These are phyloP conservation scores for Stegophylla sp. DNA, from an alignment of 2,888 invertebrate species.

Conservation along the genomic window DNA sequence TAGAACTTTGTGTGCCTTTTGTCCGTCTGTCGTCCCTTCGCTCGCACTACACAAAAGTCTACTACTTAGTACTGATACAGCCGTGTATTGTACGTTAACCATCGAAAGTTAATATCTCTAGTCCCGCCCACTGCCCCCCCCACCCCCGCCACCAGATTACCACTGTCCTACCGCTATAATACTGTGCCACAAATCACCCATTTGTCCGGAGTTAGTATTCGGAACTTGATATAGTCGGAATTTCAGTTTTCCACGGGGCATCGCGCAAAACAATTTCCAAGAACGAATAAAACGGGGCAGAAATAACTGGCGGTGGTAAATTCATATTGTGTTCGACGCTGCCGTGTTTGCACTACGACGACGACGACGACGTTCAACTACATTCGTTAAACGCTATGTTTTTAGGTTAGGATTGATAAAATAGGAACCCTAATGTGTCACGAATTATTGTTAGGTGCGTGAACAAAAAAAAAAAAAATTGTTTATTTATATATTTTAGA, in stretches of 20 bases:
- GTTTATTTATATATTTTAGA: no score
- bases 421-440: no score
- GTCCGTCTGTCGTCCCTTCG: background rate
- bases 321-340: background rate
- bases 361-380: background rate
- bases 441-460: no score
- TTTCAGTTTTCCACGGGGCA: constrained; percentile 2
- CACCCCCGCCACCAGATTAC: background rate
- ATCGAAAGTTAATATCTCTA: constrained; percentile 23
- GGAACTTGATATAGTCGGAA: constrained; percentile 2
- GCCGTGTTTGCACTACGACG: constrained; percentile 2
- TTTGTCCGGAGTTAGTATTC: constrained; percentile 35
- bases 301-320: background rate
- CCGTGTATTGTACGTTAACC: background rate
- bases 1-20: constrained; percentile 26
- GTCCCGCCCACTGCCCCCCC: background rate
- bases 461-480: no score
- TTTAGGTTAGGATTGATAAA: background rate
- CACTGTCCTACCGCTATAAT: no score
- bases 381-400: background rate
- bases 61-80: background rate
- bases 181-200: constrained; percentile 17
- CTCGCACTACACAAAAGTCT: background rate
- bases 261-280: constrained; percentile 5
- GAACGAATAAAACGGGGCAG: background rate